Conservation (phyloP, 2,113 vertebrate species). For the Oryzias javanicus region DNA sequence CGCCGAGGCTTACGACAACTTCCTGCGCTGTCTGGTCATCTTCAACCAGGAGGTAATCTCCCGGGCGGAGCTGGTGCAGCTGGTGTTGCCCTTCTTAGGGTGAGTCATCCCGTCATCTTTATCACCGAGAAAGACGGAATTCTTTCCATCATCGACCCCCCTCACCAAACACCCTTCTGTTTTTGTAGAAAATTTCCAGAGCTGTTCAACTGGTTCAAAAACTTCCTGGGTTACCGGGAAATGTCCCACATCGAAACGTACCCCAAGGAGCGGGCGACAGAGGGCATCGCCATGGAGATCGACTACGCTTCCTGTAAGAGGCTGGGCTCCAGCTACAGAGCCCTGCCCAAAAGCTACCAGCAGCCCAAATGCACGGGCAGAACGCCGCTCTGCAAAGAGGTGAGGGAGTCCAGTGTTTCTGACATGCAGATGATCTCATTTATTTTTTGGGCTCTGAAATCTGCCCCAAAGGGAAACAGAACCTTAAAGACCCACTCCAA, state of each 20-base stretch:
- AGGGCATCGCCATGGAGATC: conserved; percentile 99
- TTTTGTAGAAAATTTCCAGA: conserved; percentile 92
- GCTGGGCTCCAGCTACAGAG: conserved; percentile 95
- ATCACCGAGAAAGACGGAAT: rapidly evolving
- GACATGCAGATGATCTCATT: no score
- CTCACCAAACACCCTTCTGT: background rate
- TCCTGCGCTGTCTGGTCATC: conserved; percentile 96
- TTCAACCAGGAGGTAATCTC: conserved; percentile 99
- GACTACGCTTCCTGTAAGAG: conserved; percentile 98
- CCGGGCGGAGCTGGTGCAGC: conserved; percentile 92
- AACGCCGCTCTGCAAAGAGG: conserved; percentile 97
- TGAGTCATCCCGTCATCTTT: conserved; percentile 59
- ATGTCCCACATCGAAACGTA: conserved; percentile 90
- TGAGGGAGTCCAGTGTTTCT: conserved; percentile 53
- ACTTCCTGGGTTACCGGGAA: conserved; percentile 97
- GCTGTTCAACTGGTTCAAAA: conserved; percentile 98
- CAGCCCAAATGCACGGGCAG: conserved; percentile 97
- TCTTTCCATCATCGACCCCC: rapidly evolving
- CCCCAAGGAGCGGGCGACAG: conserved; percentile 93
- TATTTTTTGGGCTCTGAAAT: no score
- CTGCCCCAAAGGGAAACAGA: no score
- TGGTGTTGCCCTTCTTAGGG: conserved; percentile 95
- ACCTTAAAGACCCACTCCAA: no score
- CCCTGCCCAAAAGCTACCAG: conserved; percentile 96
- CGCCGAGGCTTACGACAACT: conserved; percentile 93